phyloP scores from a whole-genome alignment of 2,888 invertebrate species.

The Drosophila prolongata region DNA sequence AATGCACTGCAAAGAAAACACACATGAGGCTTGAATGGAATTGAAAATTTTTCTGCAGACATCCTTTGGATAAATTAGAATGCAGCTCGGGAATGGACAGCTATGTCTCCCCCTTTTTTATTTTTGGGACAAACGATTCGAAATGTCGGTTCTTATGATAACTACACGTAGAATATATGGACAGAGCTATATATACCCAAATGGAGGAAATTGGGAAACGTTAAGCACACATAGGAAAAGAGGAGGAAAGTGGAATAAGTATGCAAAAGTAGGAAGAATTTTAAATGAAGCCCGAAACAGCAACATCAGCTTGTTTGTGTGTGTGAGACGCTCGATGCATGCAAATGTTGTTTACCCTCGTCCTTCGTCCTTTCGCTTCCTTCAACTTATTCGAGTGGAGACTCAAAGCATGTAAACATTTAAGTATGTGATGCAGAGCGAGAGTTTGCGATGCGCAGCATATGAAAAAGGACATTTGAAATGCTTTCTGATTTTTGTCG shows the following conservation, averaged over 20 bases:
- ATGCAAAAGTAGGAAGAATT: slow-evolving; percentile 73
- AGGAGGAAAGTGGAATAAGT: slow-evolving; percentile 51
- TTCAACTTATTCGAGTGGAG: slow-evolving; percentile 45
- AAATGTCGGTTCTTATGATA: slow-evolving; percentile 68
- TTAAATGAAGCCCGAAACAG: slow-evolving; percentile 72
- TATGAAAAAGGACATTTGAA: slow-evolving; percentile 74
- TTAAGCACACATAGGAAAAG: slow-evolving; percentile 17
- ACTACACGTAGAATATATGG: slow-evolving; percentile 49
- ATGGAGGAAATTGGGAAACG: slow-evolving; percentile 44
- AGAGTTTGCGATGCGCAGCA: slow-evolving; percentile 65
- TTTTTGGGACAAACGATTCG: slow-evolving; percentile 17
- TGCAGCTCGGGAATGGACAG: slow-evolving; percentile 32
- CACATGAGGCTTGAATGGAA: slow-evolving; percentile 17
- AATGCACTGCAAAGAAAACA: slow-evolving; percentile 31
- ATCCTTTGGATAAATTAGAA: slow-evolving; percentile 42
- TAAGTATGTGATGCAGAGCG: slow-evolving; percentile 67
- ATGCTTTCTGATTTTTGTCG: slow-evolving; percentile 78
- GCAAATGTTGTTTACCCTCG: slow-evolving; percentile 60
- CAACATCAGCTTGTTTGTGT: slow-evolving; percentile 43
- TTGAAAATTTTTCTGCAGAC: slow-evolving; percentile 15
- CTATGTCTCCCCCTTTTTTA: neutral
- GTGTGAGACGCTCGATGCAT: slow-evolving; percentile 61
- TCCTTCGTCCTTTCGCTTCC: slow-evolving; percentile 21
- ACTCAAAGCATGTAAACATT: slow-evolving; percentile 69
- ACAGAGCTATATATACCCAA: slow-evolving; percentile 42